These are phyloP conservation scores for Orchestia grillus DNA, from an alignment of 1,140 invertebrate species.

Conservation along the genomic window DNA sequence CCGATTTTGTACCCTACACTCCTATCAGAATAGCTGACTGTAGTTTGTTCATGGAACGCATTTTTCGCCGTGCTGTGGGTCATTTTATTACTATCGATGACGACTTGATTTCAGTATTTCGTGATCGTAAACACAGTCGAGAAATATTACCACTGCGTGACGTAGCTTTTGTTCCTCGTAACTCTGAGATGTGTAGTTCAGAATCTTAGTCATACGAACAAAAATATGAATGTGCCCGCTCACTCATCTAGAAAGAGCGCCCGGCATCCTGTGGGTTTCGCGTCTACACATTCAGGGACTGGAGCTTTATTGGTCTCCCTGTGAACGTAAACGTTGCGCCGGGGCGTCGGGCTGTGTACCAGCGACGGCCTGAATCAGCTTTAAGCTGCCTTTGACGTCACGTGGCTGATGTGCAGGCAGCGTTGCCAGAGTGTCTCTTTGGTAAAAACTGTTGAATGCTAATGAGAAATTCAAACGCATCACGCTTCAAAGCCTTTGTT, in stretches of 20 bases:
- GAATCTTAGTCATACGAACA: neutral
- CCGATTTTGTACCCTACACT: no score
- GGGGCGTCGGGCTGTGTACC: neutral
- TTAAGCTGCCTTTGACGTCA: constrained; percentile 35
- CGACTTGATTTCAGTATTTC: no score
- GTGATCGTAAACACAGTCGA: no score
- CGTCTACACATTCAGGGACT: neutral
- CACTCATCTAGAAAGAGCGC: neutral
- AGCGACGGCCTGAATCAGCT: neutral
- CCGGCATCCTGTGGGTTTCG: neutral
- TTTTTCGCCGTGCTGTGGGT: no score
- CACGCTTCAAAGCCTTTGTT: neutral
- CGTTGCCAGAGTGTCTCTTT: neutral
- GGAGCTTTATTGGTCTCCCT: neutral
- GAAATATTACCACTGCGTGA: no score
- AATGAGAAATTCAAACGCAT: neutral
- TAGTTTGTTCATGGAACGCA: no score
- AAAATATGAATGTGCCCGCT: neutral
- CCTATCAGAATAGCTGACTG: no score
- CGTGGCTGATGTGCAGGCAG: neutral
- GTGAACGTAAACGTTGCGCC: neutral
- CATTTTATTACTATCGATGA: no score
- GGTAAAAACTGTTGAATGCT: neutral
- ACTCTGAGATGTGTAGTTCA: no score
- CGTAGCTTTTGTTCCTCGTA: no score